These are phyloP conservation scores for Chalcosyrphus nemorum DNA, from an alignment of 2,888 invertebrate species.

Conservation along the genomic window DNA sequence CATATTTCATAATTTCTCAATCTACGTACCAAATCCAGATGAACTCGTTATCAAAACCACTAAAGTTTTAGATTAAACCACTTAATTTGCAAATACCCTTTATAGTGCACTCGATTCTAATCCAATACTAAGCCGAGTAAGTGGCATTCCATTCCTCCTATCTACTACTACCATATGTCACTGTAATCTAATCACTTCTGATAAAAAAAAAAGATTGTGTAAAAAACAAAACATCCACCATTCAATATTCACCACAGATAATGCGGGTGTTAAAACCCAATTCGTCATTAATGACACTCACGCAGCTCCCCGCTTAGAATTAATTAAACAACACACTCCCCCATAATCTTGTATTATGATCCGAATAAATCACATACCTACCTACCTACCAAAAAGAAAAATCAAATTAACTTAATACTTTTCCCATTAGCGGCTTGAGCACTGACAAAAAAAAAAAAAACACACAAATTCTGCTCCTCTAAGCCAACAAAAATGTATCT, in stretches of 20 bases:
- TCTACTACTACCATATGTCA: background rate
- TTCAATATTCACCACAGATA: background rate
- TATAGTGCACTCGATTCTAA: too few relatives aligned
- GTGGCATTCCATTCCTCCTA: background rate
- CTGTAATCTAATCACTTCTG: background rate
- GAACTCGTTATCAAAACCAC: too few relatives aligned
- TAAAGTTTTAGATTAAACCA: too few relatives aligned
- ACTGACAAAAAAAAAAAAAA: slow-evolving; percentile 15
- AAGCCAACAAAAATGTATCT: background rate
- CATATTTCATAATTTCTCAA: too few relatives aligned
- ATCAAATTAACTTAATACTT: slow-evolving; percentile 31
- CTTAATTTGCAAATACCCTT: too few relatives aligned
- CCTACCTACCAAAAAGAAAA: slow-evolving; percentile 7
- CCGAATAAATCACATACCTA: slow-evolving; percentile 42
- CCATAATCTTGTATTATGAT: slow-evolving; percentile 24
- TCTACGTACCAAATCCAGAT: too few relatives aligned
- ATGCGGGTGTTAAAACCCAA: background rate
- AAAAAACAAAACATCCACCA: background rate
- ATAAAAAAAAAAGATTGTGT: background rate
- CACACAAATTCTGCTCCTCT: background rate
- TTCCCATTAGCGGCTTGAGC: slow-evolving; percentile 33
- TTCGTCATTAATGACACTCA: slow-evolving; percentile 21
- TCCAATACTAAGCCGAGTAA: background rate
- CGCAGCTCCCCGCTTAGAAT: slow-evolving; percentile 18
- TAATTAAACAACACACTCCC: slow-evolving; percentile 31